Evolutionary conservation across 2,888 invertebrate genomes (phyloP).

Genomic region (Didymodactylos carnosus): DNA sequence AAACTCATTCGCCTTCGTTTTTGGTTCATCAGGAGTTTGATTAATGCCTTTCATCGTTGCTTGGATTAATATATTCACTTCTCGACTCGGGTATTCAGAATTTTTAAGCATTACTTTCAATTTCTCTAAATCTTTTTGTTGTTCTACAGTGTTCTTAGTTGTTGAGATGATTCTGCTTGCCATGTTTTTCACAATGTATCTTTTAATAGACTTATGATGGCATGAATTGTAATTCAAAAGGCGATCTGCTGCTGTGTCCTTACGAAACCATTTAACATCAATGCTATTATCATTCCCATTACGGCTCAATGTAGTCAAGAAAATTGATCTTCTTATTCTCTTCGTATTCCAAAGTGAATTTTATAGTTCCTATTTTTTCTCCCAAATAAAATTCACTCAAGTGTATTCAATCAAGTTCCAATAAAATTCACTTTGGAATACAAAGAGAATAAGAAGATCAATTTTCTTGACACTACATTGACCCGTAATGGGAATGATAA

Average conservation of each 20-base stretch:
- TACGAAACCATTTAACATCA: neutral
- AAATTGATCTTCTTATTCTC: neutral
- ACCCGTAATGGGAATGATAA: neutral
- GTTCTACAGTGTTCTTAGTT: neutral
- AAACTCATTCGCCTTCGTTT: too few relatives aligned
- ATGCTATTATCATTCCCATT: neutral
- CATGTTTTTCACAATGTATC: neutral
- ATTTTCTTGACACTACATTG: neutral
- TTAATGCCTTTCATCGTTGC: neutral
- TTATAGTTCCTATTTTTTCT: too few relatives aligned
- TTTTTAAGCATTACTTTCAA: neutral
- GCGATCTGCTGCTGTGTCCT: neutral
- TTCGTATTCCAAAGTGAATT: neutral
- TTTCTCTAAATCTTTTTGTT: neutral
- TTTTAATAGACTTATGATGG: neutral
- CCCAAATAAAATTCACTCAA: too few relatives aligned
- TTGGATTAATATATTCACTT: neutral
- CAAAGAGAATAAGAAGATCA: neutral
- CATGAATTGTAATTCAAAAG: neutral
- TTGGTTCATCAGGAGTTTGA: too few relatives aligned
- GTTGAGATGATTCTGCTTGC: neutral
- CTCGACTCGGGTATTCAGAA: neutral
- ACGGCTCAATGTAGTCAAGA: neutral
- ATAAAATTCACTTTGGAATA: neutral
- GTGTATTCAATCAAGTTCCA: too few relatives aligned